Conservation (phyloP, 2,797 vertebrate species). For the Karalla daura region DNA sequence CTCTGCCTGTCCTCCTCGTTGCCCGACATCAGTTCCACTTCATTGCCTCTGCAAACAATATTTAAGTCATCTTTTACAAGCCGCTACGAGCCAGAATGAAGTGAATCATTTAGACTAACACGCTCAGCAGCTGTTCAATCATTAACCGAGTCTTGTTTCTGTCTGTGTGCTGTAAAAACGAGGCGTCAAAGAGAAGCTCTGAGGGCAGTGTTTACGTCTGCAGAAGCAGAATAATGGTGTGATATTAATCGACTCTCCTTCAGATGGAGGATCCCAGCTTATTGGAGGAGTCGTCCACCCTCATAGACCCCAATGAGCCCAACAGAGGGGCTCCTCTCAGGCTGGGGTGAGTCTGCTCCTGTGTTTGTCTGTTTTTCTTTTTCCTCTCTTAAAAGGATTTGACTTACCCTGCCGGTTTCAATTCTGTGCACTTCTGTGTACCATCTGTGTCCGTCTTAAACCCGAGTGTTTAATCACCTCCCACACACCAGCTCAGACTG, state of each 20-base stretch:
- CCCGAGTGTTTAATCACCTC: slow-evolving; percentile 2
- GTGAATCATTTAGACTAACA: slow-evolving; percentile 72
- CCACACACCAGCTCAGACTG: slow-evolving; percentile 37
- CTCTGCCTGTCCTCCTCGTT: slow-evolving; percentile 46
- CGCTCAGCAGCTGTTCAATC: slow-evolving; percentile 32
- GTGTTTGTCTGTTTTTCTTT: neutral
- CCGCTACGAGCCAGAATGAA: slow-evolving; percentile 50
- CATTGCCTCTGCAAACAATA: slow-evolving; percentile 38
- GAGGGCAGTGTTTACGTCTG: too few relatives aligned
- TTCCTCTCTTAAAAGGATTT: slow-evolving; percentile 18
- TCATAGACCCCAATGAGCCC: slow-evolving; percentile 91
- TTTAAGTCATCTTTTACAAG: slow-evolving; percentile 53
- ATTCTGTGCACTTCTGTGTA: slow-evolving; percentile 1
- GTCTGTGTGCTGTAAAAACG: neutral
- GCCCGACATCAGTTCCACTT: slow-evolving; percentile 40
- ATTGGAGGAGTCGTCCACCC: slow-evolving; percentile 93
- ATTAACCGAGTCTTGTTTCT: slow-evolving; percentile 45
- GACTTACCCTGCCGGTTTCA: slow-evolving; percentile 7
- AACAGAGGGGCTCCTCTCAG: slow-evolving; percentile 89
- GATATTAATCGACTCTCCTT: slow-evolving; percentile 35
- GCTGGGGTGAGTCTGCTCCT: slow-evolving; percentile 86
- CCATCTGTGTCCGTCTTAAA: slow-evolving; percentile 31
- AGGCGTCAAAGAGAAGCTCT: too few relatives aligned
- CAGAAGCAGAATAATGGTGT: too few relatives aligned
- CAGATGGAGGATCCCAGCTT: slow-evolving; percentile 99